phyloP scores from a whole-genome alignment of 2,113 vertebrate genomes.

The Coracopsis vasa region DNA sequence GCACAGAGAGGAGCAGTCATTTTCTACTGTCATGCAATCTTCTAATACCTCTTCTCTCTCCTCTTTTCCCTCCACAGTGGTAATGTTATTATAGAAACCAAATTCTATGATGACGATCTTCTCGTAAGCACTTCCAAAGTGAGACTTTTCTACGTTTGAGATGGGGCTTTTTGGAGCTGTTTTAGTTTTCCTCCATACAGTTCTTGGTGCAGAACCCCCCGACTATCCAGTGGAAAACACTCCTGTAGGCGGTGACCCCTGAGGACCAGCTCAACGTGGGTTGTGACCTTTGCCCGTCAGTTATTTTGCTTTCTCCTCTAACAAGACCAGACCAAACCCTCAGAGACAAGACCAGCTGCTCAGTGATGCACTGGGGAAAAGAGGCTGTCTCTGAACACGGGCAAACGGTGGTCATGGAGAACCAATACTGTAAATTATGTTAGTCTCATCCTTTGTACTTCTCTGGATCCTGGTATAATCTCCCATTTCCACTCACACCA shows the following conservation, averaged over 20 bases:
- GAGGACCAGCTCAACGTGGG: conserved; percentile 67
- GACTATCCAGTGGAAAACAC: conserved; percentile 64
- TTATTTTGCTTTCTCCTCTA: conserved; percentile 55
- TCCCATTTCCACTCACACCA: not conserved
- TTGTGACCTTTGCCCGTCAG: conserved; percentile 55
- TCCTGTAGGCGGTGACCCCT: conserved; percentile 61
- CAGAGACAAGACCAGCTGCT: conserved; percentile 16
- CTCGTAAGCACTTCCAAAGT: conserved; percentile 98
- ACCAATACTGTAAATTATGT: conserved; percentile 41
- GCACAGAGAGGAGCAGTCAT: accelerated
- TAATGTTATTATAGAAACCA: conserved; percentile 99
- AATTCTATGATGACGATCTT: conserved; percentile 97
- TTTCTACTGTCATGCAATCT: not conserved
- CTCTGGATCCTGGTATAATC: conserved; percentile 13
- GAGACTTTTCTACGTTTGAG: conserved; percentile 98
- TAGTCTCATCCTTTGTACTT: conserved; percentile 53
- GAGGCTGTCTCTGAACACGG: conserved; percentile 9
- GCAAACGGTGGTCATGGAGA: conserved; percentile 2
- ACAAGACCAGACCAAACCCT: conserved; percentile 53
- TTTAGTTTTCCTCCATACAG: conserved; percentile 63
- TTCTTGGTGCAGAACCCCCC: conserved; percentile 67
- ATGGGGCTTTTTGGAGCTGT: conserved; percentile 65
- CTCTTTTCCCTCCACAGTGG: conserved; percentile 78
- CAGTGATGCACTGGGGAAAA: not conserved
- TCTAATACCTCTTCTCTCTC: not conserved